Evolutionary conservation across 2,888 invertebrate species (phyloP).

Genomic region (Lissocephala sabroskyi): DNA sequence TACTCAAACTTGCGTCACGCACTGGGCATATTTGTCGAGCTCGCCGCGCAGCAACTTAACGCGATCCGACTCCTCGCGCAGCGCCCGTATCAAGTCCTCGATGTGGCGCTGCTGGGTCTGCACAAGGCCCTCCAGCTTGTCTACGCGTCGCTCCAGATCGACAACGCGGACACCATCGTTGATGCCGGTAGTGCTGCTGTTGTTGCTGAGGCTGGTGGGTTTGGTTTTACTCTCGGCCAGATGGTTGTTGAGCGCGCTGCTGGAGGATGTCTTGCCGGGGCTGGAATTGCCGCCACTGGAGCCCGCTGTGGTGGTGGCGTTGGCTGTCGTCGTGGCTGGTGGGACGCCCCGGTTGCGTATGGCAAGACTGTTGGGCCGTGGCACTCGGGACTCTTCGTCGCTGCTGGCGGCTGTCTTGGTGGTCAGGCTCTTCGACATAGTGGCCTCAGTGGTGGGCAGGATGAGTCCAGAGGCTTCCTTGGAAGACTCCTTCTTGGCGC

Average conservation of each 20-base stretch:
- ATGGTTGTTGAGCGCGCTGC: background rate
- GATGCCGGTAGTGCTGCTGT: constrained; percentile 1
- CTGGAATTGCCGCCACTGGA: constrained; percentile 17
- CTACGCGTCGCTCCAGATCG: constrained; percentile 68
- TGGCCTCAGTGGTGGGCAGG: constrained; percentile 38
- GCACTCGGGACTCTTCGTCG: constrained; percentile 59
- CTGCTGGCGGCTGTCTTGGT: constrained; percentile 36
- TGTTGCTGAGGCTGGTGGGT: constrained; percentile 5
- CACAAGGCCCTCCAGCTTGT: constrained; percentile 67
- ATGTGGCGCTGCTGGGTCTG: constrained; percentile 75
- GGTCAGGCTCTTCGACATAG: constrained; percentile 44
- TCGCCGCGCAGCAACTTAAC: constrained; percentile 78
- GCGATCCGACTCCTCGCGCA: constrained; percentile 78
- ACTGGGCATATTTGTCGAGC: constrained; percentile 80
- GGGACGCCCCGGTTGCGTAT: constrained; percentile 69
- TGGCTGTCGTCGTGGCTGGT: constrained; percentile 36
- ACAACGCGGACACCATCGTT: constrained; percentile 42
- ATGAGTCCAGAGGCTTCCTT: constrained; percentile 18
- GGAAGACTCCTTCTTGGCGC: constrained; percentile 36
- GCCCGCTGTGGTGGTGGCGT: constrained; percentile 2
- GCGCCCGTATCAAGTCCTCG: constrained; percentile 77
- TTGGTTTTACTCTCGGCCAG: background rate
- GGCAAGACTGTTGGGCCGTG: constrained; percentile 67
- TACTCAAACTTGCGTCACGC: constrained; percentile 82
- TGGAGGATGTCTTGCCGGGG: constrained; percentile 8